These are phyloP conservation scores for Nasonia longicornis DNA, from an alignment of 1,140 invertebrate genomes.

Conservation along the genomic window DNA sequence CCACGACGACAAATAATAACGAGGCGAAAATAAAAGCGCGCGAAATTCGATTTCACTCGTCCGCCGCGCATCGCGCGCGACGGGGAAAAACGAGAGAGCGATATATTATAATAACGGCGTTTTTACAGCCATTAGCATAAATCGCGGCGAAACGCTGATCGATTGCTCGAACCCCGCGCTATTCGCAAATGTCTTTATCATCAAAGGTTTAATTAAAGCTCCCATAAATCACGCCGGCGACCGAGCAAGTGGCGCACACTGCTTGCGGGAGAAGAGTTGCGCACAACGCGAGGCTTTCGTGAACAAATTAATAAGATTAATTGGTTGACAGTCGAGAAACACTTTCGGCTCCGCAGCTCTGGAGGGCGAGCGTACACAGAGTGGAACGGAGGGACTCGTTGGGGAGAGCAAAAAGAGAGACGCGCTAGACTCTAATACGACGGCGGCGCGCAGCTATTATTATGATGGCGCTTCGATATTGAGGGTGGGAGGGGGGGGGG, in stretches of 20 bases:
- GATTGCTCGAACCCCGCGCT: background rate
- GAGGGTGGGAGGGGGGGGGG: background rate
- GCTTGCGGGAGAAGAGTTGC: conserved; percentile 37
- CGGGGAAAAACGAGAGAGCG: background rate
- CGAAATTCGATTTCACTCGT: background rate
- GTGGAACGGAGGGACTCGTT: too few species aligned
- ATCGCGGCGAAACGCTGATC: conserved; percentile 52
- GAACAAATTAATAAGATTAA: conserved; percentile 63
- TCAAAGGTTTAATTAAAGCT: conserved; percentile 67
- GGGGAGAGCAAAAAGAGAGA: background rate
- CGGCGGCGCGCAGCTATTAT: background rate
- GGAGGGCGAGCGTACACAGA: background rate
- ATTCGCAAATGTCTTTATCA: conserved; percentile 57
- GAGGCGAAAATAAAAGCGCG: background rate
- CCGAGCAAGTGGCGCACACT: conserved; percentile 22
- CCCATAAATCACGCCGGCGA: conserved; percentile 60
- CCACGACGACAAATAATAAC: background rate
- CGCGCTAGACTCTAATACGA: background rate
- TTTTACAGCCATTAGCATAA: conserved; percentile 50
- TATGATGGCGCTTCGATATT: conserved; percentile 4
- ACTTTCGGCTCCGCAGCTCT: conserved; percentile 46
- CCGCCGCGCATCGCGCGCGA: background rate
- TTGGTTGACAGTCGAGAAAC: conserved; percentile 59
- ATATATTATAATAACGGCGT: background rate
- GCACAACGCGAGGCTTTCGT: conserved; percentile 43